phyloP scores from a whole-genome alignment of 2,888 invertebrate species.

The Amorpha juglandis region DNA sequence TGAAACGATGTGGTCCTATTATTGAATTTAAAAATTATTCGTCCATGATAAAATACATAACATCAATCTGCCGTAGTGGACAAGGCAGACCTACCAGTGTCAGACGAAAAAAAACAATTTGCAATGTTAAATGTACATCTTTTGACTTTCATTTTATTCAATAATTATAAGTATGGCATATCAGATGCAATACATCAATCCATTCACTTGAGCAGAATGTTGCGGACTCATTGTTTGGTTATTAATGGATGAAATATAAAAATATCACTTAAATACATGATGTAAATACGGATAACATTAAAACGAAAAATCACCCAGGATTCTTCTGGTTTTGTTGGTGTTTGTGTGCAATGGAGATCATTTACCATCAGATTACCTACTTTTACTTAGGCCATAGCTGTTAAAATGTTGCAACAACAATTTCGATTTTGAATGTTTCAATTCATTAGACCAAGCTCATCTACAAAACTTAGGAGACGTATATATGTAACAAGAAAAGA shows the following conservation, averaged over 20 bases:
- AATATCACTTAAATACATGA: background rate
- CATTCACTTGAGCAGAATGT: background rate
- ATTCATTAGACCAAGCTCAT: too few relatives aligned
- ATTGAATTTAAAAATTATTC: background rate
- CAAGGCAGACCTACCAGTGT: background rate
- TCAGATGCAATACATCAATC: constrained; percentile 19
- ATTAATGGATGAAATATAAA: background rate
- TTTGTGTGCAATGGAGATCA: too few relatives aligned
- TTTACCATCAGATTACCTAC: too few relatives aligned
- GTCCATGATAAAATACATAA: background rate
- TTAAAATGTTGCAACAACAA: too few relatives aligned
- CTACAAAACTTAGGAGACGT: too few relatives aligned
- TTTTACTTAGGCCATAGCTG: too few relatives aligned
- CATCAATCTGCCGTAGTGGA: background rate
- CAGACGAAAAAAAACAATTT: background rate
- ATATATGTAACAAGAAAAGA: too few relatives aligned
- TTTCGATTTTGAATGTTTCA: too few relatives aligned
- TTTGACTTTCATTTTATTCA: constrained; percentile 9
- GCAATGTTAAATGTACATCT: background rate
- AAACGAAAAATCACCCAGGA: background rate
- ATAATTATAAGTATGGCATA: background rate
- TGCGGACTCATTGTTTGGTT: constrained; percentile 1
- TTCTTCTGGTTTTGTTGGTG: too few relatives aligned
- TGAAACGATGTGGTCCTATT: background rate
- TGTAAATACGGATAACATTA: background rate